Evolutionary conservation across 2,113 vertebrate species (phyloP).

Genomic region (Protomyctophum bolini): DNA sequence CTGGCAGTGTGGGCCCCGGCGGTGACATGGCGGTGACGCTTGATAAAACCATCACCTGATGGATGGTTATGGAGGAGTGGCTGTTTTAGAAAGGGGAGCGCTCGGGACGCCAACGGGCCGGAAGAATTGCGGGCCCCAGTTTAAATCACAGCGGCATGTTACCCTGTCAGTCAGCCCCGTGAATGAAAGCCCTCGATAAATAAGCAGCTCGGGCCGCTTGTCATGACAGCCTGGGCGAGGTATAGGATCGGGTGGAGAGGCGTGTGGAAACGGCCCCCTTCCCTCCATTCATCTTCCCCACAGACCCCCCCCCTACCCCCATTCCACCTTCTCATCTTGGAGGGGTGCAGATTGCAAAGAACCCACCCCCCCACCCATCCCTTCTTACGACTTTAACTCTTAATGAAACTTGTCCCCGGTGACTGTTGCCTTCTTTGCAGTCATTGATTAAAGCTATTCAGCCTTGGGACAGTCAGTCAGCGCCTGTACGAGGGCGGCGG

Average conservation of each 20-base stretch:
- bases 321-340: slow-evolving; percentile 19
- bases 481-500: slow-evolving; percentile 47
- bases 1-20: slow-evolving; percentile 38
- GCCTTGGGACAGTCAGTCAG: slow-evolving; percentile 57
- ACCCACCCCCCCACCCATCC: slow-evolving; percentile 9
- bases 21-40: slow-evolving; percentile 37
- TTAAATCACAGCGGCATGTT: slow-evolving; percentile 41
- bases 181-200: slow-evolving; percentile 66
- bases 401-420: slow-evolving; percentile 60
- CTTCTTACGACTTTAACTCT: slow-evolving; percentile 59
- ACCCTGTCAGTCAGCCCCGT: slow-evolving; percentile 46
- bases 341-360: slow-evolving; percentile 41
- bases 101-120: slow-evolving; percentile 44
- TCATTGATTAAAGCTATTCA: slow-evolving; percentile 69
- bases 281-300: slow-evolving; percentile 48
- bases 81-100: slow-evolving; percentile 40
- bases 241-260: slow-evolving; percentile 33
- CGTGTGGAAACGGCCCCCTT: slow-evolving; percentile 44
- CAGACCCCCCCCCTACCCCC: slow-evolving; percentile 44
- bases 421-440: slow-evolving; percentile 55
- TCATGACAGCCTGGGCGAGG: slow-evolving; percentile 52
- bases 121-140: slow-evolving; percentile 38
- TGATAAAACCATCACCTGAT: slow-evolving; percentile 72
- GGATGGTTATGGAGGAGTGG: slow-evolving; percentile 58
- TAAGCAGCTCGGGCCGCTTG: slow-evolving; percentile 48